Percentiles rank a stretch among this genome's conserved stretches.
These are phyloP conservation scores for Pharmacophagus antenor DNA, from an alignment of 2,888 invertebrate genomes.

Conservation along the genomic window DNA sequence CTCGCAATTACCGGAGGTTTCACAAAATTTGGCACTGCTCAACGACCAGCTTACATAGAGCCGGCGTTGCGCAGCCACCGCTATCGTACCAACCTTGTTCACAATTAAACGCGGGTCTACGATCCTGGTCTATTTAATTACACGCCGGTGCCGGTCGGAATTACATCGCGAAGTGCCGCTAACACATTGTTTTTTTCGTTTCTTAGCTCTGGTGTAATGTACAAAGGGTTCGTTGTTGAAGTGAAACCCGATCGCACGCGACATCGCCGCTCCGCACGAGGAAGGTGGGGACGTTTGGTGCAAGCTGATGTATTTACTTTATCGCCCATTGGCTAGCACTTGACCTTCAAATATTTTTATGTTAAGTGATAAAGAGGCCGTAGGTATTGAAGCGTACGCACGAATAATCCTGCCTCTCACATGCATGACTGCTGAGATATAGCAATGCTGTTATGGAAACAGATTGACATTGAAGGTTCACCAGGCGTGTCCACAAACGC, in stretches of 20 bases:
- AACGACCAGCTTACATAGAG: constrained; percentile 42
- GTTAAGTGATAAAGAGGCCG: too few relatives aligned
- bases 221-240: constrained; percentile 59
- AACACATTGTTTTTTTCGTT: constrained; percentile 59
- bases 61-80: constrained; percentile 36
- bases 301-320: background rate
- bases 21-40: constrained; percentile 71
- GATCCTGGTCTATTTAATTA: constrained; percentile 56
- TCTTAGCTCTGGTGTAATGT: constrained; percentile 48
- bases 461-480: too few relatives aligned
- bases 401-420: too few relatives aligned
- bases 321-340: too few relatives aligned
- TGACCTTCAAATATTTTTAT: too few relatives aligned
- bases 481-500: too few relatives aligned
- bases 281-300: constrained; percentile 38
- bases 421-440: too few relatives aligned
- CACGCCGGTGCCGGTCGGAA: constrained; percentile 55
- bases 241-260: constrained; percentile 74
- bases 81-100: constrained; percentile 20
- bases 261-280: constrained; percentile 56
- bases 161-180: constrained; percentile 72
- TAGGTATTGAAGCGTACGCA: too few relatives aligned
- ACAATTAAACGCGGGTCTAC: constrained; percentile 39
- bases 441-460: too few relatives aligned
- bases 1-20: constrained; percentile 69